Evolutionary conservation across 2,888 invertebrate genomes (phyloP).

Genomic region (Allolobophora icterica): DNA sequence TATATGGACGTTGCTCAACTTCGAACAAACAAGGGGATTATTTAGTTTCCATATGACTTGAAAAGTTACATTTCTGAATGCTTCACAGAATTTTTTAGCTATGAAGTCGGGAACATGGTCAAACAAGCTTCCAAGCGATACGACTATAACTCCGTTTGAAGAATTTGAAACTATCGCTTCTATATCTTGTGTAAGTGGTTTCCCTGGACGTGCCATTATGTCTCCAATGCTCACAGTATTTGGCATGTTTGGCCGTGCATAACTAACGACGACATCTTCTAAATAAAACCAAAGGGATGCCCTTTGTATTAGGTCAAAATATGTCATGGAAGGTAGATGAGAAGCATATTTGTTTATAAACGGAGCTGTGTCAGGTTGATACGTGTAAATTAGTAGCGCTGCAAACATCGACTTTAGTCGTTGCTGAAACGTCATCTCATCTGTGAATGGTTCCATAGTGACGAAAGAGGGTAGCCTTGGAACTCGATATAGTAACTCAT

Average conservation of each 20-base stretch:
- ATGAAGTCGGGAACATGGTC: slow-evolving; percentile 41
- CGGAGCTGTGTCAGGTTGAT: neutral
- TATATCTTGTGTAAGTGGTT: slow-evolving; percentile 44
- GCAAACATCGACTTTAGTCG: neutral
- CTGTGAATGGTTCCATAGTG: neutral
- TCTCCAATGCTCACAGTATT: slow-evolving; percentile 49
- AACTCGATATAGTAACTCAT: slow-evolving; percentile 29
- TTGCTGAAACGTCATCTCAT: slow-evolving; percentile 29
- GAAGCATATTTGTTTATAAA: neutral
- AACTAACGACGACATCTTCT: slow-evolving; percentile 48
- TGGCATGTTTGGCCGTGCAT: slow-evolving; percentile 47
- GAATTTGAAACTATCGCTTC: slow-evolving; percentile 45
- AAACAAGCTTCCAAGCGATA: slow-evolving; percentile 50
- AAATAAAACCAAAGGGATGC: slow-evolving; percentile 47
- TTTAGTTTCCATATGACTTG: slow-evolving; percentile 35
- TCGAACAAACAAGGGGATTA: slow-evolving; percentile 23
- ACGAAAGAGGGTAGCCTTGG: neutral
- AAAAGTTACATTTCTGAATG: slow-evolving; percentile 42
- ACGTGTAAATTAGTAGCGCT: neutral
- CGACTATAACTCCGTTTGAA: slow-evolving; percentile 48
- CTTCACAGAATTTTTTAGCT: slow-evolving; percentile 40
- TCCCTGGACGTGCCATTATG: slow-evolving; percentile 43
- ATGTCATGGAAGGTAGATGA: neutral
- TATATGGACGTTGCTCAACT: slow-evolving; percentile 20
- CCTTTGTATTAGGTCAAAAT: slow-evolving; percentile 26